phyloP scores from a whole-genome alignment of 2,888 invertebrate genomes.

The Lasioglossum leucozonium region DNA sequence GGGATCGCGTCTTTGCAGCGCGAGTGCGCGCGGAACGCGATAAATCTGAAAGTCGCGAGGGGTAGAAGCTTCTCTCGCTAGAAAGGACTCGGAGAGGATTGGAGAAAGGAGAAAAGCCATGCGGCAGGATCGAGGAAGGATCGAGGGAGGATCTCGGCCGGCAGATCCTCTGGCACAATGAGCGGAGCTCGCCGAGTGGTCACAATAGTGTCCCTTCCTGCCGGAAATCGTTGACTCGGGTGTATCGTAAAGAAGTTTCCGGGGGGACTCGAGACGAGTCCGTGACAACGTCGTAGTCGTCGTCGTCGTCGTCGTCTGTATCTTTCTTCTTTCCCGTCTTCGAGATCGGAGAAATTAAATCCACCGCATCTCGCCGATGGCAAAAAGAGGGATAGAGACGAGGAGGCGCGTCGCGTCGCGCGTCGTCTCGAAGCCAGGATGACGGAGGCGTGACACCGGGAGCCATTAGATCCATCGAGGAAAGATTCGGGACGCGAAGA shows the following conservation, averaged over 20 bases:
- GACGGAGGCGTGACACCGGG: background rate
- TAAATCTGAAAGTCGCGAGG: background rate
- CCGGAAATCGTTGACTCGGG: conserved; percentile 15
- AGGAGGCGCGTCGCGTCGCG: background rate
- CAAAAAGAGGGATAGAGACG: background rate
- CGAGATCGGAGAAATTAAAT: background rate
- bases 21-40: background rate
- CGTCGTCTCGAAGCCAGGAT: background rate
- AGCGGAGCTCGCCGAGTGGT: background rate
- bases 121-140: background rate
- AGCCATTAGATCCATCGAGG: conserved; percentile 14
- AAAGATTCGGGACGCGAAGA: background rate
- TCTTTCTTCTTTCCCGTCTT: background rate
- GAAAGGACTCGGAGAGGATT: background rate
- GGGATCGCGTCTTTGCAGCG: background rate
- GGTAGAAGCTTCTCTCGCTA: background rate
- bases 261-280: background rate
- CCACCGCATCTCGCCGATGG: background rate
- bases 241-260: conserved; percentile 12
- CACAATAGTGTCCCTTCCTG: conserved; percentile 17
- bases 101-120: background rate
- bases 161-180: conserved; percentile 3
- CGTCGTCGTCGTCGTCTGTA: background rate
- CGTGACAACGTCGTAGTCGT: background rate
- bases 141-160: background rate